phyloP scores from a whole-genome alignment of 2,113 vertebrate species.

The Epinephelus cyanopodus region DNA sequence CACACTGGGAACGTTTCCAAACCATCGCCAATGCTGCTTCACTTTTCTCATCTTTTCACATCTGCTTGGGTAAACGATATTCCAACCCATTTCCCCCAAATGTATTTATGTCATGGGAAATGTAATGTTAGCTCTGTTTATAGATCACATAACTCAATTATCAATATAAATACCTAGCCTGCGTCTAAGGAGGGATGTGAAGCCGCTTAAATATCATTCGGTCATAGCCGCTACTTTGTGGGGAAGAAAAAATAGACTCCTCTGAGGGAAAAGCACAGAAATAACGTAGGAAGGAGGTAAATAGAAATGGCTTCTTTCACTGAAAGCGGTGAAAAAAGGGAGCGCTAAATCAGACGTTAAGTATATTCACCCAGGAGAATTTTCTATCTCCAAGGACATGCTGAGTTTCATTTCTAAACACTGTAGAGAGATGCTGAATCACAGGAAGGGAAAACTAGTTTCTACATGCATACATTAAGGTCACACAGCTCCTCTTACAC shows the following conservation, averaged over 20 bases:
- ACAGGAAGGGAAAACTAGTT: constrained; percentile 28
- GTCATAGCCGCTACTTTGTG: constrained; percentile 44
- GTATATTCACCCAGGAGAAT: background rate
- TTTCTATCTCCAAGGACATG: constrained; percentile 12
- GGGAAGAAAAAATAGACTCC: constrained; percentile 37
- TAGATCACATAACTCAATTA: constrained; percentile 54
- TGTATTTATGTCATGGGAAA: constrained; percentile 53
- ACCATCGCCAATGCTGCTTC: constrained; percentile 1
- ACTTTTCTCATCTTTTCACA: constrained; percentile 24
- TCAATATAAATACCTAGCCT: constrained; percentile 48
- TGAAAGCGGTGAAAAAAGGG: constrained; percentile 7
- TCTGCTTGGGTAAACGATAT: constrained; percentile 50
- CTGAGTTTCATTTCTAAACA: constrained; percentile 22
- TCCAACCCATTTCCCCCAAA: constrained; percentile 34
- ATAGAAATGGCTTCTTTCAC: constrained; percentile 25
- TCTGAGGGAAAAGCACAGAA: constrained; percentile 28
- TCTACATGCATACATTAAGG: background rate
- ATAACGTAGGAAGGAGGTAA: constrained; percentile 2
- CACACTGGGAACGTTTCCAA: constrained; percentile 41
- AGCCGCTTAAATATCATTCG: constrained; percentile 31
- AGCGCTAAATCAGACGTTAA: constrained; percentile 9
- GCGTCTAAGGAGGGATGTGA: constrained; percentile 29
- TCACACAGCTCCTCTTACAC: constrained; percentile 13
- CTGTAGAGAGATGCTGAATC: constrained; percentile 10
- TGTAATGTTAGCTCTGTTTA: constrained; percentile 51